Evolutionary conservation across 2,113 vertebrate genomes (phyloP).

Genomic region (Dissostichus mawsoni): DNA sequence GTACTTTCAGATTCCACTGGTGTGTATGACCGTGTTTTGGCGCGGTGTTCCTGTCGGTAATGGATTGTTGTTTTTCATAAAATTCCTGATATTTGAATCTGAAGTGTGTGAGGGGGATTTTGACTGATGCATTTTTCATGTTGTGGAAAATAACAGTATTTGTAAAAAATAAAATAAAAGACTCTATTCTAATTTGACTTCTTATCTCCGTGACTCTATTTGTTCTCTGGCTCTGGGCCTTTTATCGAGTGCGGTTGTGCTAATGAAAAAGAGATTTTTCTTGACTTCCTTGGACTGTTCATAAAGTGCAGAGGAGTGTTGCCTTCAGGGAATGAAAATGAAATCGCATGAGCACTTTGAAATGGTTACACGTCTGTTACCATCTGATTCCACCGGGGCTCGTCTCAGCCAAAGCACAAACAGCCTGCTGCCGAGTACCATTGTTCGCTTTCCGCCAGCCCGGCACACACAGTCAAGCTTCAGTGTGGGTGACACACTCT

Average conservation of each 20-base stretch:
- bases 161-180: constrained; percentile 66
- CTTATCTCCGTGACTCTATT: not conserved
- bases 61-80: constrained; percentile 11
- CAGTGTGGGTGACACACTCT: constrained; percentile 16
- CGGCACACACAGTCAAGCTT: constrained; percentile 20
- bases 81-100: constrained; percentile 18
- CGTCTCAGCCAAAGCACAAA: constrained; percentile 45
- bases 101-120: constrained; percentile 11
- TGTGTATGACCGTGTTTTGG: constrained; percentile 17
- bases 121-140: constrained; percentile 39
- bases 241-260: not conserved
- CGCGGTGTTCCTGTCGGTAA: constrained; percentile 14
- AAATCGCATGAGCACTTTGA: constrained; percentile 49
- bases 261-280: constrained; percentile 10
- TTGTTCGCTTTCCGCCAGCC: constrained; percentile 42
- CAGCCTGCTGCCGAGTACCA: constrained; percentile 26
- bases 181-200: constrained; percentile 64
- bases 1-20: constrained; percentile 36
- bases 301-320: constrained; percentile 20
- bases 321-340: constrained; percentile 40
- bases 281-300: constrained; percentile 31
- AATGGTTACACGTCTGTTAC: constrained; percentile 56
- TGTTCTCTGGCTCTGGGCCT: not conserved
- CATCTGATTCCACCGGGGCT: constrained; percentile 48
- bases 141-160: constrained; percentile 46